A percentile compares a stretch with the other conserved stretches of the same genome.
phyloP scores from a whole-genome alignment of 2,113 vertebrate species.

The Esox niger region DNA sequence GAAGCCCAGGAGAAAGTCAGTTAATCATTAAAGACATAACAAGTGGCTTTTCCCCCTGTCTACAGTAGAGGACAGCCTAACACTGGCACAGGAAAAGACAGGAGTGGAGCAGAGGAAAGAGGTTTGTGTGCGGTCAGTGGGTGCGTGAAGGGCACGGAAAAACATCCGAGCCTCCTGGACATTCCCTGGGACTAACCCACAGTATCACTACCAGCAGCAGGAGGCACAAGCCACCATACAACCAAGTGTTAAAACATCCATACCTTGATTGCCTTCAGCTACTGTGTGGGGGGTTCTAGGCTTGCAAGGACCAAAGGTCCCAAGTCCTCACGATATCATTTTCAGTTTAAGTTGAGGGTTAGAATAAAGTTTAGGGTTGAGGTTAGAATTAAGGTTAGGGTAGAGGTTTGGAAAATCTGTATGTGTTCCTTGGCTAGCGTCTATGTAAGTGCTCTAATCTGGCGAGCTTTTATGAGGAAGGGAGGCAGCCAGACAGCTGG shows the following conservation, averaged over 20 bases:
- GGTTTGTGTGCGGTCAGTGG: slow-evolving; percentile 42
- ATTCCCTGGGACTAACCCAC: slow-evolving; percentile 50
- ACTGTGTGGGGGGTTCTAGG: too few species aligned
- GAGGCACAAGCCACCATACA: slow-evolving; percentile 27
- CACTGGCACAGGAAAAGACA: slow-evolving; percentile 23
- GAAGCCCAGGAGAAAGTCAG: slow-evolving; percentile 69
- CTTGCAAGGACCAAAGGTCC: too few species aligned
- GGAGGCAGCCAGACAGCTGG: slow-evolving; percentile 49
- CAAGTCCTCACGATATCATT: too few species aligned
- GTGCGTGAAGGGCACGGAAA: slow-evolving; percentile 53
- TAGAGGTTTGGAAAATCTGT: too few species aligned
- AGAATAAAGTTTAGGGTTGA: too few species aligned
- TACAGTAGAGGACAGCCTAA: slow-evolving; percentile 43
- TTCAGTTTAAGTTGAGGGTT: too few species aligned
- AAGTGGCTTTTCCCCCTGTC: slow-evolving; percentile 58
- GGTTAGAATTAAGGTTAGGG: too few species aligned
- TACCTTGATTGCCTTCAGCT: slow-evolving; percentile 37
- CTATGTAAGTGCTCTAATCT: slow-evolving; percentile 70
- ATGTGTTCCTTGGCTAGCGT: slow-evolving; percentile 37
- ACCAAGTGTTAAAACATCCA: slow-evolving; percentile 55
- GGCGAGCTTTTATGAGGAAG: slow-evolving; percentile 55
- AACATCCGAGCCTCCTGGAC: slow-evolving; percentile 47
- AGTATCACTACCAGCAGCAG: slow-evolving; percentile 17
- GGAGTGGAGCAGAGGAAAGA: not conserved
- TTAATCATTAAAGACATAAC: slow-evolving; percentile 74